A percentile compares a stretch with the other conserved stretches of the same genome.
phyloP scores from a whole-genome alignment of 2,888 invertebrate species.

The Sarcophaga variegata region DNA sequence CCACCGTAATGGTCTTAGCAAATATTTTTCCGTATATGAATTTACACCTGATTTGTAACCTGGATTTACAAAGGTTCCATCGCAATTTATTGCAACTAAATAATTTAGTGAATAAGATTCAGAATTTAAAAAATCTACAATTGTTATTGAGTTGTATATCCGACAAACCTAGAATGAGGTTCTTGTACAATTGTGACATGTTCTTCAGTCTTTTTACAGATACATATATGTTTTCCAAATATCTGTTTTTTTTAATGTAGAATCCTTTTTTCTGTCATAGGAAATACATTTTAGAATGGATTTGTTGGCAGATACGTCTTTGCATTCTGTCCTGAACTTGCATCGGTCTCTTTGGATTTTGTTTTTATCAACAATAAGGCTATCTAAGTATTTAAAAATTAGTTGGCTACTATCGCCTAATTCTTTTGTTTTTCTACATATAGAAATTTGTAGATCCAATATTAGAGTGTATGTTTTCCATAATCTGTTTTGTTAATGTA shows the following conservation, averaged over 20 bases:
- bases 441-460: slow-evolving; percentile 9
- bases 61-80: slow-evolving; percentile 26
- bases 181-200: slow-evolving; percentile 6
- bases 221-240: neutral
- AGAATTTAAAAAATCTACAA: slow-evolving; percentile 12
- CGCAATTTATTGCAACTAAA: slow-evolving; percentile 14
- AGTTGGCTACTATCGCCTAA: no score
- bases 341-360: slow-evolving; percentile 14
- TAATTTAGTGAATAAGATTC: neutral
- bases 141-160: slow-evolving; percentile 21
- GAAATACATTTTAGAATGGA: slow-evolving; percentile 18
- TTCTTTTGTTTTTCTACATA: neutral
- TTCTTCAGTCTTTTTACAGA: slow-evolving; percentile 3
- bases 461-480: neutral
- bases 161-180: slow-evolving; percentile 26
- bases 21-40: no score
- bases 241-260: neutral
- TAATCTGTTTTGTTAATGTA: neutral
- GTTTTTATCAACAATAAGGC: slow-evolving; percentile 21
- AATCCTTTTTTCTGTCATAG: slow-evolving; percentile 24
- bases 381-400: neutral
- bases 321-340: slow-evolving; percentile 5
- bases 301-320: neutral
- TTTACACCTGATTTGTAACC: slow-evolving; percentile 35
- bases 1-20: slow-evolving; percentile 39